Evolutionary conservation across 2,113 vertebrate genomes (phyloP), one percentile per base, ranked within the genome.

Genomic region (Pycnonotus jocosus): DNA sequence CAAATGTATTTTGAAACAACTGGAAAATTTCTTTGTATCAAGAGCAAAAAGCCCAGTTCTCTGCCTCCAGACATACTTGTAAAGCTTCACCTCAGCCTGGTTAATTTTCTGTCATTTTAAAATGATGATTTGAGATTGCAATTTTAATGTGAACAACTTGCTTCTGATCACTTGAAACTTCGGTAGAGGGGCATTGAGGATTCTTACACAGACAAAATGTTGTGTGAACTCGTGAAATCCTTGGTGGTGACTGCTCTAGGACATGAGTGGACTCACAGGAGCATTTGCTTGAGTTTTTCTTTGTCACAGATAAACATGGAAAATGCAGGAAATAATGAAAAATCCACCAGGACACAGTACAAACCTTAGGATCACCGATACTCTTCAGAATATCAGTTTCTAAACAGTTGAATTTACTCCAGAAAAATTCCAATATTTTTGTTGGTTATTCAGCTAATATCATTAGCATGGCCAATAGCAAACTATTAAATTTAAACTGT

Each of bases 191-290:
- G 23, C 47, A 18, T 27, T 64, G 60, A 77, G 31, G 44, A 56
- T 28, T 38, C 5, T 54, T 30, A 14, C 9, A 72, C 31, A 60
- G 37, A 30, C 5, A 8, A 35, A 73, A 38, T 24, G 3, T 25
- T 21, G 54, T 65, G 38, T 2, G 4, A 40, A 25, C 3, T 13
- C 1, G 0, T 5, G 4, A 56, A 42, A 27, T 42, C 38, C 23
- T 31, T 54, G 24, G 21, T 27, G 69, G 50, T 44, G 54, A 37
- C 54, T 25, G 48, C 60, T 60, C 57, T 37, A 57, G 61, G 65
- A 57, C 0, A 0, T 4, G 69, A 73, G n/a, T 13, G 28, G 35
- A 35, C 37, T 48, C 81, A 81, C 10, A 7, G 44, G 66, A 66
- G 15, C 45, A 35, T 61, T 51, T 70, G 16, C 37, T 57, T 19